Percentiles rank a stretch among this genome's conserved stretches.
phyloP scores from a whole-genome alignment of 2,888 invertebrate species.

The Sminthurinus aureus region DNA sequence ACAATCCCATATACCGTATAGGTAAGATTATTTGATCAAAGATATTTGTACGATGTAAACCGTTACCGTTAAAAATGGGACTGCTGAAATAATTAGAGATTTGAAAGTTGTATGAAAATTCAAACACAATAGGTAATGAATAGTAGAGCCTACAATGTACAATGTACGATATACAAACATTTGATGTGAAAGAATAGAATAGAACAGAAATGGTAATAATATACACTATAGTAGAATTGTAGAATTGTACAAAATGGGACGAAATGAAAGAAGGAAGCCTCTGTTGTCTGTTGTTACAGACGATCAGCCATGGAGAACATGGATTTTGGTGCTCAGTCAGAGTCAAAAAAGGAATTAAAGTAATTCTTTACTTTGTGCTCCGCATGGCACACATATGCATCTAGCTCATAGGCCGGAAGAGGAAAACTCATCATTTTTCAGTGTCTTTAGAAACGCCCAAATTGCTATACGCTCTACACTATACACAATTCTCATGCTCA shows the following conservation, averaged over 20 bases:
- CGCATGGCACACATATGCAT: constrained; percentile 12
- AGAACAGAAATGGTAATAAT: too few species aligned
- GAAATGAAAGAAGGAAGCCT: neutral
- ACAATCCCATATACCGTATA: too few species aligned
- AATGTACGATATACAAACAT: too few species aligned
- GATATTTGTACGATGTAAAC: too few species aligned
- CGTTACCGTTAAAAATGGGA: too few species aligned
- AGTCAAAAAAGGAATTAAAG: constrained; percentile 20
- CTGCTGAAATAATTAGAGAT: too few species aligned
- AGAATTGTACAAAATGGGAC: neutral
- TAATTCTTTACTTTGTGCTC: constrained; percentile 13
- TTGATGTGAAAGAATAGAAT: too few species aligned
- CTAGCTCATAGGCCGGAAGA: neutral
- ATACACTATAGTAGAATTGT: neutral
- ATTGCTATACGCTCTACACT: neutral
- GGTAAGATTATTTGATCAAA: too few species aligned
- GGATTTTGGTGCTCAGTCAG: constrained; percentile 10
- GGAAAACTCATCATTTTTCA: constrained; percentile 19
- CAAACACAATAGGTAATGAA: too few species aligned
- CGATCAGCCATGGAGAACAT: constrained; percentile 20
- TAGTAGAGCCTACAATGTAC: too few species aligned
- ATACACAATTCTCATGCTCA: too few species aligned
- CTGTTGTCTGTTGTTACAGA: neutral
- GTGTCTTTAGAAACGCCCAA: constrained; percentile 22
- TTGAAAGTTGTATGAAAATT: too few species aligned